phyloP scores from a whole-genome alignment of 2,888 invertebrate species.

The Nomada hirtipes region DNA sequence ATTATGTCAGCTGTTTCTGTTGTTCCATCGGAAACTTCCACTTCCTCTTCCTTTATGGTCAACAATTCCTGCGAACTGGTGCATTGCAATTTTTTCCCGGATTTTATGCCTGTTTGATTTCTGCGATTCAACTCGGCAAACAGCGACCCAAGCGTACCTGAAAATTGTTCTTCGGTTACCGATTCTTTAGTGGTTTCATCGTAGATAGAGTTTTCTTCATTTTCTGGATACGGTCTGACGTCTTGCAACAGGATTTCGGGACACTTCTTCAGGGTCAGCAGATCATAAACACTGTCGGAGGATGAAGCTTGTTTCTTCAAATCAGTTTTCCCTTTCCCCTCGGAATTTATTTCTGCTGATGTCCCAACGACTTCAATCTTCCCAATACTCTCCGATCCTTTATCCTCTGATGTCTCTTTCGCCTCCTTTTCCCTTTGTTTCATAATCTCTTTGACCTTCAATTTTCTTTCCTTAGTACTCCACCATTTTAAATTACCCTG shows the following conservation, averaged over 20 bases:
- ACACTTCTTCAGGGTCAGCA: slow-evolving; percentile 48
- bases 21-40: slow-evolving; percentile 22
- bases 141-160: slow-evolving; percentile 16
- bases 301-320: background rate
- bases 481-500: slow-evolving; percentile 51
- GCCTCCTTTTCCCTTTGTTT: slow-evolving; percentile 36
- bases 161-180: background rate
- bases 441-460: slow-evolving; percentile 46
- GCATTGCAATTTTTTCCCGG: background rate
- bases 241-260: slow-evolving; percentile 25
- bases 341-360: background rate
- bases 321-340: background rate
- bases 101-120: background rate
- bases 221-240: background rate
- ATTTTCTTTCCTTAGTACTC: slow-evolving; percentile 55
- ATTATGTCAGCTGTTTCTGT: background rate
- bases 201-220: background rate
- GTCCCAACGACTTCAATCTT: background rate
- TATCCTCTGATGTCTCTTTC: background rate
- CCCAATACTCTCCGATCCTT: background rate
- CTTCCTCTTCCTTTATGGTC: slow-evolving; percentile 25
- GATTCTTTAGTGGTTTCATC: background rate
- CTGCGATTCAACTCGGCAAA: slow-evolving; percentile 29
- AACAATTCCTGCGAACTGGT: slow-evolving; percentile 30
- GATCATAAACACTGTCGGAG: slow-evolving; percentile 37